These are phyloP conservation scores for Sebastes jordani DNA, from an alignment of 2,797 vertebrate species.

Conservation along the genomic window DNA sequence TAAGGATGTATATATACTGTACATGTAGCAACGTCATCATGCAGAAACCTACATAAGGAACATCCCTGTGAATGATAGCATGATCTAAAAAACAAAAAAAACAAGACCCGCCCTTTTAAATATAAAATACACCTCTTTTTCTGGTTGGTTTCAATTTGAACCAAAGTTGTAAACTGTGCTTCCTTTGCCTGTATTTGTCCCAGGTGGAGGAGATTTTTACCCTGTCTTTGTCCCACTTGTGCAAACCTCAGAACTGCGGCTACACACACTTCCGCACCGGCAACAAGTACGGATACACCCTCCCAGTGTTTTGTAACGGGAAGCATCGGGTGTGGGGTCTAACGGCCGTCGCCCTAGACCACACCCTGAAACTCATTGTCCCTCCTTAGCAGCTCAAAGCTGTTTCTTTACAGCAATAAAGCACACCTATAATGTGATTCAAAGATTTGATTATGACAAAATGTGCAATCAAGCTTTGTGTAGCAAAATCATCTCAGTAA, in stretches of 20 bases:
- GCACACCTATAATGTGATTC: neutral
- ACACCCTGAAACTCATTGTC: slow-evolving; percentile 82
- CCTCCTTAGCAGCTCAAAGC: slow-evolving; percentile 27
- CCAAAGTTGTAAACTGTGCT: neutral
- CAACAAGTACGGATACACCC: slow-evolving; percentile 84
- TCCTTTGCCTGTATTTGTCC: neutral
- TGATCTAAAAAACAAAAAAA: no score
- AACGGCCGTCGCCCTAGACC: slow-evolving; percentile 86
- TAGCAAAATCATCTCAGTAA: slow-evolving; percentile 1
- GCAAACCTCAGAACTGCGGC: slow-evolving; percentile 83
- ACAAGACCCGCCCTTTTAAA: neutral
- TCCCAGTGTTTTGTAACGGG: slow-evolving; percentile 88
- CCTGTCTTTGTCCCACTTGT: slow-evolving; percentile 86
- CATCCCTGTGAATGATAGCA: no score
- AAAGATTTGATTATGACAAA: neutral
- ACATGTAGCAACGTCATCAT: no score
- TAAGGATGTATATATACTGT: no score
- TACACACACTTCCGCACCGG: slow-evolving; percentile 89
- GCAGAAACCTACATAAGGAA: no score
- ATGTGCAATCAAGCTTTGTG: slow-evolving; percentile 13
- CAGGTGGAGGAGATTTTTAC: slow-evolving; percentile 93
- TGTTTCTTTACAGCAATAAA: neutral
- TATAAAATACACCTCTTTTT: neutral
- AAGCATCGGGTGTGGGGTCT: slow-evolving; percentile 92
- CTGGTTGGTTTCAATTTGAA: neutral